These are phyloP conservation scores for Elaphurus davidianus DNA, from an alignment of 2,113 vertebrate genomes.

Conservation along the genomic window DNA sequence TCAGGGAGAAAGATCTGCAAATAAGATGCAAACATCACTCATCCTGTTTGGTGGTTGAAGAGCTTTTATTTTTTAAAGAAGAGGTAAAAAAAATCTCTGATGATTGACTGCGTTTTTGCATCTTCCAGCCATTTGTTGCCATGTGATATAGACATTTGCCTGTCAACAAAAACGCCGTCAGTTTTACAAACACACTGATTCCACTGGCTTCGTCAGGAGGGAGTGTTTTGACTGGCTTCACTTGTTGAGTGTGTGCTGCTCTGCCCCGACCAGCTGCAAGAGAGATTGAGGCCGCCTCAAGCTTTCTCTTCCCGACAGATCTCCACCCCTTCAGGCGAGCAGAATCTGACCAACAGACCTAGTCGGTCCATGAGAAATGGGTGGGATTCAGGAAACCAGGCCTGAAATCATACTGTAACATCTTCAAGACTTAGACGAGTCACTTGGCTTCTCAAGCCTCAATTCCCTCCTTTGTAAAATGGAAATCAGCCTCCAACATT, in stretches of 20 bases:
- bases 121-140: conserved; percentile 37
- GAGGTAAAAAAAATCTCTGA: not conserved
- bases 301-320: not conserved
- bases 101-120: conserved; percentile 46
- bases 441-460: not conserved
- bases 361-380: fast-evolving
- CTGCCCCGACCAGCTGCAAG: not conserved
- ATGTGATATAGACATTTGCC: conserved; percentile 53
- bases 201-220: not conserved
- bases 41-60: not conserved
- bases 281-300: fast-evolving
- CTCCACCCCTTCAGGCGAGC: not conserved
- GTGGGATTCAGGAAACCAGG: fast-evolving
- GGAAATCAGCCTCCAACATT: not conserved
- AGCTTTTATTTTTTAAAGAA: not conserved
- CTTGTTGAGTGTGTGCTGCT: not conserved
- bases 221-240: conserved; percentile 36
- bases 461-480: not conserved
- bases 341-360: fast-evolving
- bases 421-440: not conserved
- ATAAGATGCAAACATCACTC: not conserved
- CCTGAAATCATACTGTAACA: fast-evolving
- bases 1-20: not conserved
- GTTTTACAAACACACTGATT: conserved; percentile 27
- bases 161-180: conserved; percentile 50